Conservation (phyloP, 2,797 vertebrate species). For the Botia kubotai region DNA sequence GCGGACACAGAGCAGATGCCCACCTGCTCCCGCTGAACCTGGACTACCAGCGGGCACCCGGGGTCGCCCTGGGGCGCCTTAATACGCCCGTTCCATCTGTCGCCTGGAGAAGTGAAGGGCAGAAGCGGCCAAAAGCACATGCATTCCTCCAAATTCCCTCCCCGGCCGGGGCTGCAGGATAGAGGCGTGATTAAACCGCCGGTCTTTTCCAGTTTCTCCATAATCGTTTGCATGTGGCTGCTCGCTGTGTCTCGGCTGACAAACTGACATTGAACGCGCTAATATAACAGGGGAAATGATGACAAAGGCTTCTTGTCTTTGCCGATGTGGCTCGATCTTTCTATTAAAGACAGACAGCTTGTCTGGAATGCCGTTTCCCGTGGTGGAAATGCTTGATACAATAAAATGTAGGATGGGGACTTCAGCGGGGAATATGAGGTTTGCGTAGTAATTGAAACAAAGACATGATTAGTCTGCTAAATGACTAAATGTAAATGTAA, state of each 20-base stretch:
- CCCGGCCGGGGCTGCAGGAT: constrained; percentile 29
- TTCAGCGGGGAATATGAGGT: constrained; percentile 49
- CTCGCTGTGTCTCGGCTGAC: constrained; percentile 65
- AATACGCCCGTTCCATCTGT: constrained; percentile 84
- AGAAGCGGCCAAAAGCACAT: constrained; percentile 73
- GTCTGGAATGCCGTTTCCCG: constrained; percentile 50
- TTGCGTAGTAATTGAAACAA: constrained; percentile 69
- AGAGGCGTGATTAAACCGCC: constrained; percentile 8
- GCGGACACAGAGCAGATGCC: constrained; percentile 83
- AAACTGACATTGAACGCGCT: constrained; percentile 68
- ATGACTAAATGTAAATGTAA: too few species aligned
- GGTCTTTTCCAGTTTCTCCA: constrained; percentile 13
- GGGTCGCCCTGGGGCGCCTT: constrained; percentile 80
- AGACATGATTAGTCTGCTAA: constrained; percentile 40
- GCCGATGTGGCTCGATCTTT: constrained; percentile 72
- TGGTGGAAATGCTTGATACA: constrained; percentile 7
- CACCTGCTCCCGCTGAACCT: constrained; percentile 82
- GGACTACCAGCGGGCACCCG: constrained; percentile 73
- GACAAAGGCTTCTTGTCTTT: constrained; percentile 69
- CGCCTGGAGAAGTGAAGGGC: constrained; percentile 80
- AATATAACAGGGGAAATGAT: constrained; percentile 68
- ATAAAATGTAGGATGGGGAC: constrained; percentile 16
- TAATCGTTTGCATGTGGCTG: constrained; percentile 4
- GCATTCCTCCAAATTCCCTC: constrained; percentile 56
- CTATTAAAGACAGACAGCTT: constrained; percentile 69